phyloP scores from a whole-genome alignment of 2,113 vertebrate species.

The Odocoileus hemionus region DNA sequence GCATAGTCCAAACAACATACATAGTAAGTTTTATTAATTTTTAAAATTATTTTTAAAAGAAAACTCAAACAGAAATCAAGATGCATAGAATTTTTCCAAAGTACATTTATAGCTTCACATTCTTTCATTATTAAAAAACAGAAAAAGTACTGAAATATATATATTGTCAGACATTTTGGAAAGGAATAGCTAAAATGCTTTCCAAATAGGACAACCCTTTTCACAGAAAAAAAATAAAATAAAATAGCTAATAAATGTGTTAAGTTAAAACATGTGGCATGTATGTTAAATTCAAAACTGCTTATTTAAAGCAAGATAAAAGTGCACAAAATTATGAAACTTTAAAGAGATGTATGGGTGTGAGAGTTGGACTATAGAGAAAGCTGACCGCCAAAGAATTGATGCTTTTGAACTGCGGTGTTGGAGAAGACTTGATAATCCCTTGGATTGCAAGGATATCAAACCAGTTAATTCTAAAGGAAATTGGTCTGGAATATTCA shows the following conservation, averaged over 20 bases:
- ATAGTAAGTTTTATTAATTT: background rate
- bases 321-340: background rate
- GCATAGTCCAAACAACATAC: background rate
- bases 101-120: background rate
- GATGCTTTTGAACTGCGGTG: background rate
- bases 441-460: background rate
- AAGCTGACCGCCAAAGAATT: fast-evolving
- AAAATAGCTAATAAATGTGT: background rate
- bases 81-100: background rate
- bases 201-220: background rate
- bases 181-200: background rate
- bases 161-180: background rate
- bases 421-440: background rate
- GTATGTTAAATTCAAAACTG: background rate
- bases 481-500: background rate
- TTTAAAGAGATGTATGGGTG: background rate
- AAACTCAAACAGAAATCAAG: background rate
- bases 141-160: background rate
- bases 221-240: background rate
- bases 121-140: background rate
- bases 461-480: background rate
- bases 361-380: background rate
- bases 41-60: background rate
- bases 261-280: background rate
- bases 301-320: background rate